These are phyloP conservation scores for Perca schrenkii DNA, from an alignment of 2,113 vertebrate genomes.

Conservation along the genomic window DNA sequence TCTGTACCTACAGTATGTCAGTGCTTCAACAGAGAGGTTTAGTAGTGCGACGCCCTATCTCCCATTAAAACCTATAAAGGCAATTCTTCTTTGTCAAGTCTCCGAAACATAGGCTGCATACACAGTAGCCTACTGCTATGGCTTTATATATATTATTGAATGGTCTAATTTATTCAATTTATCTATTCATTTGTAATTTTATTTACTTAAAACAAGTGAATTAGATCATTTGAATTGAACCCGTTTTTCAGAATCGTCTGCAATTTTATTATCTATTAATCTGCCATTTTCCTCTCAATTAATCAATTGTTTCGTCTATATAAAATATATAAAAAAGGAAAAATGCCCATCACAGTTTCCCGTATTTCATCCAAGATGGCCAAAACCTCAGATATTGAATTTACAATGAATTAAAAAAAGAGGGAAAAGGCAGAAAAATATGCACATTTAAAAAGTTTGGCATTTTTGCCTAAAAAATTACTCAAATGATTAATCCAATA, in stretches of 20 bases:
- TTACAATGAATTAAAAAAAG: neutral
- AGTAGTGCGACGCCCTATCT: neutral
- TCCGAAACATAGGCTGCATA: neutral
- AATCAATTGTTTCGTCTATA: neutral
- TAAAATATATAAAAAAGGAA: neutral
- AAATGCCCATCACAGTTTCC: neutral
- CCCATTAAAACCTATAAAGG: neutral
- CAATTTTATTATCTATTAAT: neutral
- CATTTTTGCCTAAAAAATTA: neutral
- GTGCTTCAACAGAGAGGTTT: neutral
- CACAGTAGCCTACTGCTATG: neutral
- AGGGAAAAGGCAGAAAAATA: neutral
- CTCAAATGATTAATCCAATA: neutral
- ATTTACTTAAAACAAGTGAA: conserved; percentile 3
- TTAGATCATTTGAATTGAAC: neutral
- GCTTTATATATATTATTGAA: no score
- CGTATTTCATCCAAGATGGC: neutral
- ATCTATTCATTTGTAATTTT: neutral
- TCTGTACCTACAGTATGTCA: conserved; percentile 20
- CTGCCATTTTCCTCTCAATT: neutral
- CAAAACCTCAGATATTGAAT: neutral
- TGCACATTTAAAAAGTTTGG: neutral
- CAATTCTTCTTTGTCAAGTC: neutral
- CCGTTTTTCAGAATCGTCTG: neutral
- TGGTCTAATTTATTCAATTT: neutral